These are phyloP conservation scores for Microtus pennsylvanicus DNA, from an alignment of 2,113 vertebrate genomes.

Conservation along the genomic window DNA sequence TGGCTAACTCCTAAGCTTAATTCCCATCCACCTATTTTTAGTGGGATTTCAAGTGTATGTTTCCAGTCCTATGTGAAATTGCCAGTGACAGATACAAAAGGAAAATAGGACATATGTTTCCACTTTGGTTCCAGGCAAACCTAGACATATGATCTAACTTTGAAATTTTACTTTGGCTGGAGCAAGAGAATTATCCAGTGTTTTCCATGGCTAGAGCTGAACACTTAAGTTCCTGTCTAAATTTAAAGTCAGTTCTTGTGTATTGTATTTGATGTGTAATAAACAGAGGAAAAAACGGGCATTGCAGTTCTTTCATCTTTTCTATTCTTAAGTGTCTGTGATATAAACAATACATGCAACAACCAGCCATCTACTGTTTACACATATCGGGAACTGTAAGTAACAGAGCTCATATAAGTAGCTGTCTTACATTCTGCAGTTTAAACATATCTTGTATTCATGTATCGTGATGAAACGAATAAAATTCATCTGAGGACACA, in stretches of 20 bases:
- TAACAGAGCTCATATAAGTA: background rate
- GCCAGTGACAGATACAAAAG: background rate
- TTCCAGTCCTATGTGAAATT: background rate
- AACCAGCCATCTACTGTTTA: background rate
- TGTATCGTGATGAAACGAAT: background rate
- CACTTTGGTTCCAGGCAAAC: background rate
- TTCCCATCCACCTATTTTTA: background rate
- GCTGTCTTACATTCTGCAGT: background rate
- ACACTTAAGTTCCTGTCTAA: background rate
- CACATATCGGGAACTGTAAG: background rate
- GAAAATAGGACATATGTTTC: background rate
- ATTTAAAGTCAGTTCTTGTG: background rate
- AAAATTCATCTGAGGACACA: background rate
- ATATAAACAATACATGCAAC: background rate
- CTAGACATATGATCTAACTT: background rate
- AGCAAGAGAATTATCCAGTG: background rate
- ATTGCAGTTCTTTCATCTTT: background rate
- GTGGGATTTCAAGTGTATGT: slow-evolving; percentile 22
- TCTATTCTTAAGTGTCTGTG: background rate
- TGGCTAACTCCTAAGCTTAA: slow-evolving; percentile 28
- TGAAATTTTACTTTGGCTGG: background rate
- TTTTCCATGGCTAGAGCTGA: background rate
- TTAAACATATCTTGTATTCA: background rate
- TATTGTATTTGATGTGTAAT: background rate
- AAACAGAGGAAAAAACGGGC: background rate